These are phyloP conservation scores for Pocillopora meandrina DNA, from an alignment of 92 coral and sea anemone species.

Conservation along the genomic window DNA sequence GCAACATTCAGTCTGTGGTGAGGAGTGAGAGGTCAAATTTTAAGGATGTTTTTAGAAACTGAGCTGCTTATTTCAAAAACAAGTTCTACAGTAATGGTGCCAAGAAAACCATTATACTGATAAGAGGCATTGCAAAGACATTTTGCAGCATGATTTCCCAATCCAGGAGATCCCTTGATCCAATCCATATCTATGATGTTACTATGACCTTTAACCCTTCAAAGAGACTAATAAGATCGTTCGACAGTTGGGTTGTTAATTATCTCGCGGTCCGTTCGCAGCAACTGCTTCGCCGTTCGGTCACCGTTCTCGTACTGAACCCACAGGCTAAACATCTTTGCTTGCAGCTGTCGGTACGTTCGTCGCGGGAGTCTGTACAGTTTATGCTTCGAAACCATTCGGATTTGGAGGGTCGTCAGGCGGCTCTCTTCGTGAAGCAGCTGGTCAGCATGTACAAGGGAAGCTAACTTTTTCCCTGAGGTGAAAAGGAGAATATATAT, in stretches of 20 bases:
- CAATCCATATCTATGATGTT: too few relatives aligned
- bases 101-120: not conserved
- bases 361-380: not conserved
- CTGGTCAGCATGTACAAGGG: not conserved
- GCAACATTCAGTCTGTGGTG: too few relatives aligned
- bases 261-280: not conserved
- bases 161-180: too few relatives aligned
- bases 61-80: too few relatives aligned
- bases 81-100: not conserved
- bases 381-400: slow-evolving; percentile 13
- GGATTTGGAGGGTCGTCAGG: not conserved
- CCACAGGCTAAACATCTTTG: slow-evolving; percentile 25
- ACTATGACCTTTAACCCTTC: too few relatives aligned
- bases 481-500: too few relatives aligned
- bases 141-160: not conserved
- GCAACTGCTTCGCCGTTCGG: slow-evolving; percentile 1
- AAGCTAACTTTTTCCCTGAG: not conserved
- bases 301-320: slow-evolving; percentile 20
- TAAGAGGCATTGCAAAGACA: not conserved
- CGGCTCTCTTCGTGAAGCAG: slow-evolving; percentile 6
- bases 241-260: too few relatives aligned
- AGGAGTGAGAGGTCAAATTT: too few relatives aligned
- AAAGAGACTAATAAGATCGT: too few relatives aligned
- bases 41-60: too few relatives aligned
- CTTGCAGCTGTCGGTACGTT: not conserved